Evolutionary conservation across 2,888 invertebrate species (phyloP).

Genomic region (Orthonevra nobilis): DNA sequence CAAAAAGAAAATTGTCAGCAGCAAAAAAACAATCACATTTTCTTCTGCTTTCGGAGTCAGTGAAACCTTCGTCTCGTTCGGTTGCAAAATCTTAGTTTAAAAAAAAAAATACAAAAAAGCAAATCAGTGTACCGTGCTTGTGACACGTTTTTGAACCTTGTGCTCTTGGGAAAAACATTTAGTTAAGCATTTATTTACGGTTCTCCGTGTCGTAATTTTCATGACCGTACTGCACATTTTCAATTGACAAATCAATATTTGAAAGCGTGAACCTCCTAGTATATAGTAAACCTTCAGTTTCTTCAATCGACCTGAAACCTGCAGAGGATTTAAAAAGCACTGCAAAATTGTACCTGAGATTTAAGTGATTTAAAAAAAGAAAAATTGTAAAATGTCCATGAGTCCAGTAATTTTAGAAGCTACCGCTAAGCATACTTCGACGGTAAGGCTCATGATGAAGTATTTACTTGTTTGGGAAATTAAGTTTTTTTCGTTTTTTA

Average conservation of each 20-base stretch:
- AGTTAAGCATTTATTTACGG: background rate
- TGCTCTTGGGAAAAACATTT: background rate
- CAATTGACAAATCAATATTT: constrained; percentile 52
- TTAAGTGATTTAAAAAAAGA: background rate
- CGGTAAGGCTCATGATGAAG: too few species aligned
- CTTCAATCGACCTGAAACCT: background rate
- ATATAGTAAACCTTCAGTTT: background rate
- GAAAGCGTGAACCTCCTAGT: background rate
- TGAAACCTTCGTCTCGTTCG: background rate
- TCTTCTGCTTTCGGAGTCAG: background rate
- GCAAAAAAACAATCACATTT: constrained; percentile 2
- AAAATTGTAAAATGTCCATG: constrained; percentile 74
- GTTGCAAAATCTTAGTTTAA: background rate
- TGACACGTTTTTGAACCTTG: constrained; percentile 28
- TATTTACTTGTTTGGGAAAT: too few species aligned
- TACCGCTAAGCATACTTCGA: constrained; percentile 91
- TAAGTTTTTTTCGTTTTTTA: constrained; percentile 68
- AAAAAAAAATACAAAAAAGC: too few species aligned
- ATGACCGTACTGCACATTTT: constrained; percentile 14
- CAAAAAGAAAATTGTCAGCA: constrained; percentile 6
- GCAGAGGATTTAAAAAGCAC: constrained; percentile 2
- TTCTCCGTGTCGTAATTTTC: background rate
- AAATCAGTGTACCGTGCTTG: background rate
- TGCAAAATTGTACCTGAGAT: constrained; percentile 31
- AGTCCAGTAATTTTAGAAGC: constrained; percentile 91